Base-by-base conservation (phyloP, 1,140 invertebrate species). In the Ceratosolen fusciceps region DNA sequence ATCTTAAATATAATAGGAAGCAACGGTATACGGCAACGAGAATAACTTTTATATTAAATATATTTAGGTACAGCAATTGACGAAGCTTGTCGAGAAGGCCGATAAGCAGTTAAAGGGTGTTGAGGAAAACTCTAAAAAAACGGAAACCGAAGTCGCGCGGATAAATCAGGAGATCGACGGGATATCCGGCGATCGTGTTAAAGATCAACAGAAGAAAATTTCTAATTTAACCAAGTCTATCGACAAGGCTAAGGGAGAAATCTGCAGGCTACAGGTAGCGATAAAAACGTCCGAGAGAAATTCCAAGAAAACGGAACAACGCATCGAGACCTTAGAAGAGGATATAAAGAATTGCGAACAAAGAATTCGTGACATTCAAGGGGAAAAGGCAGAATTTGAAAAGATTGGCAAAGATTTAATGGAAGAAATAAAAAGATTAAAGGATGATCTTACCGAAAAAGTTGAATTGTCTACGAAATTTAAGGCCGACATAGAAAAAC, bases 251-350 rank as follows among this genome's bases (percentile, higher is more conserved):
- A 92, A 92, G 70, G 89, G 90, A 0, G 93, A 95, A 85, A 93
- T 97, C 7, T 95, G 94, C 0, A 94, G 95, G 81, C 86, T 96
- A 3, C 94, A 93, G 74, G 96, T 97, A 4, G 95, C 93, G 5
- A 93, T 97, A n/a, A 97, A 95, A 85, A 95, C 96, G 16, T 93
- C 95, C 0, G 92, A 95, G 84, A 94, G 96, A 77, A 97, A 97
- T 88, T 90, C 93, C 0, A 93, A 93, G 60, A 96, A 96, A 82
- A 91, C 92, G 0, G 91, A 93, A 81, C 93, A 94, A 52, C 93
- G 93, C 82, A 94, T 97, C 58, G 88, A 92, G 74, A 94, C 93
- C 82, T 92, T 95, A 82, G 93, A 95, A 81, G 90, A 92, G 24
- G 96, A 97, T 83, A 91, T 96, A 0, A 88, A 90, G 58, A 91